Evolutionary conservation across 2,888 invertebrate species (phyloP).

Genomic region (Anodontia alba): DNA sequence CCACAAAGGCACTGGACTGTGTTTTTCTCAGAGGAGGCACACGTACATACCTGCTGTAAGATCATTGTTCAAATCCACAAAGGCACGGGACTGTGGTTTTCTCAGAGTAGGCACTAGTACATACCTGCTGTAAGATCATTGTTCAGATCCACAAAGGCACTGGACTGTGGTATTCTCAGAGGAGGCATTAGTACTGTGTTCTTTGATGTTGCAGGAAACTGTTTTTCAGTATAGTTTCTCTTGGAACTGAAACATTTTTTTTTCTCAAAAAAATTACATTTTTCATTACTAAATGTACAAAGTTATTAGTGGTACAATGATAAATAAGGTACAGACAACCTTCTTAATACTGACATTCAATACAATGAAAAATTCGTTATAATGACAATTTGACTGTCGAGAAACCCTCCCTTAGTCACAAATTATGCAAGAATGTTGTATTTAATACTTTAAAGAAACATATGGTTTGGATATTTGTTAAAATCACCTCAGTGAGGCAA

Average conservation of each 20-base stretch:
- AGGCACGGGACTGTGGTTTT: conserved; percentile 94
- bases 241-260: not conserved
- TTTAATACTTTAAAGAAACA: too few relatives aligned
- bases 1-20: conserved; percentile 95
- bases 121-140: conserved; percentile 90
- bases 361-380: too few relatives aligned
- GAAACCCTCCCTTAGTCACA: too few relatives aligned
- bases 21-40: conserved; percentile 85
- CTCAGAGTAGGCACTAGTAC: conserved; percentile 54
- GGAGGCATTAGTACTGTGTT: conserved; percentile 34
- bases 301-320: too few relatives aligned
- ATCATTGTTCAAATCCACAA: conserved; percentile 94
- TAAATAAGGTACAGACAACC: too few relatives aligned
- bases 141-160: conserved; percentile 95
- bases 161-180: conserved; percentile 90
- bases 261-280: too few relatives aligned
- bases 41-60: conserved; percentile 88
- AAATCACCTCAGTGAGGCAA: too few relatives aligned
- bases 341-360: too few relatives aligned
- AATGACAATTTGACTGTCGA: too few relatives aligned
- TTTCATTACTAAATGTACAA: too few relatives aligned
- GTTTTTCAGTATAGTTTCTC: not conserved
- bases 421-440: too few relatives aligned
- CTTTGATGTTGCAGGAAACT: not conserved
- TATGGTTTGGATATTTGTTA: too few relatives aligned